Evolutionary conservation across 2,888 invertebrate species (phyloP).

Genomic region (Adelognathus sp.): DNA sequence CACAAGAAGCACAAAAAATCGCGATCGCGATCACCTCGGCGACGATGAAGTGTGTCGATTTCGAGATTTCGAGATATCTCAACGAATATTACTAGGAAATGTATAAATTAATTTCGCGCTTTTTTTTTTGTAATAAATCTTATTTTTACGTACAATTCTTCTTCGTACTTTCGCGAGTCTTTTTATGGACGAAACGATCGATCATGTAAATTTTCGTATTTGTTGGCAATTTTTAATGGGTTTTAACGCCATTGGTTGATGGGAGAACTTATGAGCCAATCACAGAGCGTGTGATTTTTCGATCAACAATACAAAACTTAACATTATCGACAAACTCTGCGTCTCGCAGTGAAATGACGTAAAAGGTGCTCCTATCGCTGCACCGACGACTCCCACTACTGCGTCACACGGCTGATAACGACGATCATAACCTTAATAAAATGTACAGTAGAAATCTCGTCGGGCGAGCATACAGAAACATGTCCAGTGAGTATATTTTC

Average conservation of each 20-base stretch:
- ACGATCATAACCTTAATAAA: constrained; percentile 69
- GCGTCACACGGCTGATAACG: not conserved
- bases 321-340: not conserved
- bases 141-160: constrained; percentile 63
- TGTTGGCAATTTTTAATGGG: not conserved
- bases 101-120: constrained; percentile 40
- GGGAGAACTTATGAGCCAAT: not conserved
- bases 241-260: not conserved
- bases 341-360: not conserved
- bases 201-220: not conserved
- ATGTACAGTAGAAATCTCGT: constrained; percentile 63
- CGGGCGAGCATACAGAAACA: constrained; percentile 62
- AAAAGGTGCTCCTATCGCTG: not conserved
- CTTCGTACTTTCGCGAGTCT: not conserved
- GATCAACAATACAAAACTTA: not conserved
- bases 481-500: constrained; percentile 69
- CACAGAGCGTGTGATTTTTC: not conserved
- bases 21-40: constrained; percentile 62
- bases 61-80: not conserved
- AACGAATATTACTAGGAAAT: constrained; percentile 1
- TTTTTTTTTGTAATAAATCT: constrained; percentile 68
- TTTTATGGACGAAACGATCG: not conserved
- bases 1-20: constrained; percentile 73
- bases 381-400: not conserved
- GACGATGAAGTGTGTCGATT: constrained; percentile 62